phyloP scores from a whole-genome alignment of 2,797 vertebrate genomes.

The Sebastes minor region DNA sequence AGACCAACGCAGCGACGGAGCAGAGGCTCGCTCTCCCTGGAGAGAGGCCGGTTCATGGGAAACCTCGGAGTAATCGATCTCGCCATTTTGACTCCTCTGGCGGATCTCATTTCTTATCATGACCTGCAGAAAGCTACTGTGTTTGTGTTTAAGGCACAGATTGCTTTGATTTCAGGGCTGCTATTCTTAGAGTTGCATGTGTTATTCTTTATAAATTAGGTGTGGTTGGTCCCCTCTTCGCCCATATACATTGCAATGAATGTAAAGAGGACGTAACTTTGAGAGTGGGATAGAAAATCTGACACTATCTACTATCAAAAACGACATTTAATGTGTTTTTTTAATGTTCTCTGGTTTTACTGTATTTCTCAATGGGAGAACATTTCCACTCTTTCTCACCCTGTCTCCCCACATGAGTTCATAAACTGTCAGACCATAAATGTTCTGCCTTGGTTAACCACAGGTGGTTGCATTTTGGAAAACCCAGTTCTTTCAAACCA shows the following conservation, averaged over 20 bases:
- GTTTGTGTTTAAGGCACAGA: slow-evolving; percentile 42
- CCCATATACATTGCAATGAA: neutral
- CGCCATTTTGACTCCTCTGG: slow-evolving; percentile 52
- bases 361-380: slow-evolving; percentile 5
- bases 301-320: neutral
- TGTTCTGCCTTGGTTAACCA: slow-evolving; percentile 32
- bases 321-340: neutral
- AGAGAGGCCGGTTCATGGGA: slow-evolving; percentile 80
- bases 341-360: neutral
- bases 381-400: neutral
- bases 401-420: slow-evolving; percentile 3
- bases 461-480: slow-evolving; percentile 47
- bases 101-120: slow-evolving; percentile 68
- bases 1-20: slow-evolving; percentile 69
- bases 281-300: neutral
- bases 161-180: slow-evolving; percentile 42
- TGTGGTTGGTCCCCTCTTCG: neutral
- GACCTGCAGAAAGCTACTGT: slow-evolving; percentile 27
- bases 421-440: slow-evolving; percentile 33
- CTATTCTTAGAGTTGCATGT: neutral
- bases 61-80: slow-evolving; percentile 78
- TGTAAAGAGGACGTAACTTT: neutral
- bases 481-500: slow-evolving; percentile 13
- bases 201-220: neutral
- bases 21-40: slow-evolving; percentile 68